A percentile compares a stretch with the other conserved stretches of the same genome.
Conservation (phyloP, 2,888 invertebrate species). For the Sisyra terminalis region DNA sequence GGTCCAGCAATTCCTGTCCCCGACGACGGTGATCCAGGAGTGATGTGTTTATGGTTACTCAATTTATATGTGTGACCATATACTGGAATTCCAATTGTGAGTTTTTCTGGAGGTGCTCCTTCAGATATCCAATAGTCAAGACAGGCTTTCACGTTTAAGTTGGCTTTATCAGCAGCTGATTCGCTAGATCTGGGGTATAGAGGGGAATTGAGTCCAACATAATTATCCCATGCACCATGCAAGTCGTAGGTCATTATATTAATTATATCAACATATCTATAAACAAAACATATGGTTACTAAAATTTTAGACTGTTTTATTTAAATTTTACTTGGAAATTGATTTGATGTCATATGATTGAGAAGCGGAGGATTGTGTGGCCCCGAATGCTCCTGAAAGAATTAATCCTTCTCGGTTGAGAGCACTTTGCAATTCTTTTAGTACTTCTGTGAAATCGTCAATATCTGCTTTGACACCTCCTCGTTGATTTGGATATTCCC, state of each 20-base stretch:
- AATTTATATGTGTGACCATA: slow-evolving; percentile 56
- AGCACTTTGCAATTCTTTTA: slow-evolving; percentile 36
- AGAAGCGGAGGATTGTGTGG: slow-evolving; percentile 29
- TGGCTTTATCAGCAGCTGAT: slow-evolving; percentile 16
- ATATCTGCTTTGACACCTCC: slow-evolving; percentile 31
- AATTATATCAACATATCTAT: slow-evolving; percentile 44
- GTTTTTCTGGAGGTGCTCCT: slow-evolving; percentile 41
- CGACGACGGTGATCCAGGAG: slow-evolving; percentile 35
- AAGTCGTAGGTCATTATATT: slow-evolving; percentile 62
- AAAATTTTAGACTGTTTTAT: background rate
- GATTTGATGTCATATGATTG: slow-evolving; percentile 40
- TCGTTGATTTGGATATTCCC: slow-evolving; percentile 50
- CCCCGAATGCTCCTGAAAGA: slow-evolving; percentile 41
- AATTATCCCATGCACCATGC: slow-evolving; percentile 47
- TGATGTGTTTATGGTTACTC: slow-evolving; percentile 24
- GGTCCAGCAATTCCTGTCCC: slow-evolving; percentile 44
- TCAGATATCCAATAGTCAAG: slow-evolving; percentile 34
- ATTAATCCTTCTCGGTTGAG: slow-evolving; percentile 34
- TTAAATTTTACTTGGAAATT: slow-evolving; percentile 30
- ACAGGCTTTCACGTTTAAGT: slow-evolving; percentile 28
- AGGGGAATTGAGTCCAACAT: slow-evolving; percentile 51
- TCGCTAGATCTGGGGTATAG: slow-evolving; percentile 34
- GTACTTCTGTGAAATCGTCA: slow-evolving; percentile 32
- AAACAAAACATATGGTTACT: slow-evolving; percentile 10
- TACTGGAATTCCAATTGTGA: slow-evolving; percentile 50